Evolutionary conservation across 30 jellyfish, hydroid and myxozoan species (phyloP), one percentile per base, ranked within the genome.

Genomic region (Hydractinia echinata): DNA sequence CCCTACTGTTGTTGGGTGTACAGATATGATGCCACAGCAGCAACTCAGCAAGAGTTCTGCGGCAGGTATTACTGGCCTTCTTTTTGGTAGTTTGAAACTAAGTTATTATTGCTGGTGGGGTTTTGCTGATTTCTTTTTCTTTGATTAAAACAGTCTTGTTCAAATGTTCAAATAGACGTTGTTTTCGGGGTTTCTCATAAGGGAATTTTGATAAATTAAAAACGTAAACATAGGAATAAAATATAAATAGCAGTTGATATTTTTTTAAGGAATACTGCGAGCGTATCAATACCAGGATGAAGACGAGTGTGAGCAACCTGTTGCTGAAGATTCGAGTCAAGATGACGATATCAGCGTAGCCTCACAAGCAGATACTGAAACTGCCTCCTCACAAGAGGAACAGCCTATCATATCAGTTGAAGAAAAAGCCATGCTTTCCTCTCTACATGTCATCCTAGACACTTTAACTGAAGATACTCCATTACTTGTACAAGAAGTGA

Each of bases 1-100:
- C 58, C 99, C 89, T 20, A 73, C 99, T 8, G 99, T 94, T 18
- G 99, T 94, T 70, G 99, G 99, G 11, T 94, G 99, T 83, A 83
- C 96, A 74, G 99, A 94, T 61, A 85, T 87, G 66, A 70, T 88
- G 81, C 97, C 99, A 72, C 88, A 96, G 11, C 97, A 94, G 85
- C 87, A 61, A 5, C 66, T 94, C 5, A 84, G 95, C 86, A 94
- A 88, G 62, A 76, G 95, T 4, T 94, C 99, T 7, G 95, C 99
- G 61, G 95, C 91, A 11, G 99, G 99, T 94, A 66, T 53, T 88
- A 1, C 83, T 20, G 16, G 39, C 4, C 18, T 30, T 30, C 44
- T 30, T 30, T n/a, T n/a, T n/a, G n/a, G n/a, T n/a, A n/a, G n/a
- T n/a, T n/a, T n/a, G n/a, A n/a, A n/a, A n/a, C n/a, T n/a, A n/a